phyloP scores from a whole-genome alignment of 1,140 invertebrate species.

The Acarapis woodi region DNA sequence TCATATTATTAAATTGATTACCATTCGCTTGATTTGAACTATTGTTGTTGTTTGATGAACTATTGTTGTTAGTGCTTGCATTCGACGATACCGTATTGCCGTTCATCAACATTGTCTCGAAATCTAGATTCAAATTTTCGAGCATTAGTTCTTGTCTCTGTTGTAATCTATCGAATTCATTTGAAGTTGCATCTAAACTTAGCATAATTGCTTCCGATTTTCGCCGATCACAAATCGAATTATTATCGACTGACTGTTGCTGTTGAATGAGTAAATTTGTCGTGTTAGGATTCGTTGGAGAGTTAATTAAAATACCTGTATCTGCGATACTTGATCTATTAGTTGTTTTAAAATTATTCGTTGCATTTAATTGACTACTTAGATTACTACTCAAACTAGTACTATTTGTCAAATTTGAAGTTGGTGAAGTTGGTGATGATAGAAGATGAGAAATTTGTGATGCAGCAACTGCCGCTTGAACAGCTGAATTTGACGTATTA shows the following conservation, averaged over 20 bases:
- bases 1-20: background rate
- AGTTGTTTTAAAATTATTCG: background rate
- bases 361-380: background rate
- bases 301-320: background rate
- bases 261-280: too few species aligned
- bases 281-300: too few species aligned
- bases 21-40: background rate
- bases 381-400: background rate
- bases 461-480: background rate
- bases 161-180: slow-evolving; percentile 45
- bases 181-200: slow-evolving; percentile 10
- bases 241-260: background rate
- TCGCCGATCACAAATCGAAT: slow-evolving; percentile 1
- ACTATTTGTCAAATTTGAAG: background rate
- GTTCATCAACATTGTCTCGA: slow-evolving; percentile 37
- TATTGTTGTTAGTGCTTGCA: slow-evolving; percentile 29
- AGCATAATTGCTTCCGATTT: slow-evolving; percentile 11
- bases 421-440: background rate
- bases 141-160: slow-evolving; percentile 42
- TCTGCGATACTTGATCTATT: background rate
- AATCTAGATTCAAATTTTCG: slow-evolving; percentile 50
- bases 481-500: slow-evolving; percentile 1
- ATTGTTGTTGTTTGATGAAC: background rate
- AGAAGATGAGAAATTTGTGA: slow-evolving; percentile 1
- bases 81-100: slow-evolving; percentile 4